Evolutionary conservation across 2,113 vertebrate genomes (phyloP).

Genomic region (Caloenas nicobarica): DNA sequence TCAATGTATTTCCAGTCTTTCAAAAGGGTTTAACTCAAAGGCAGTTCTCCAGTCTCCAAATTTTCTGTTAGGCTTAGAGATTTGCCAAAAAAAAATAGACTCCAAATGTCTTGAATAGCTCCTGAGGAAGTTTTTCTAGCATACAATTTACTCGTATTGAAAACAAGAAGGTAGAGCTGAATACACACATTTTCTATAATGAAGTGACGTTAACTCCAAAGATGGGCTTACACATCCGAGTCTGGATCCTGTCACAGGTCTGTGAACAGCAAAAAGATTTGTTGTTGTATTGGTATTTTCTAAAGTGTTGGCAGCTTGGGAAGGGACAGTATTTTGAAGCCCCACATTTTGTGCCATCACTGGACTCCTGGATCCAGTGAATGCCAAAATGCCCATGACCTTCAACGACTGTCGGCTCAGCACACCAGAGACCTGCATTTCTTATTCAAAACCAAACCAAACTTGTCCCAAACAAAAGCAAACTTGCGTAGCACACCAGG

Average conservation of each 20-base stretch:
- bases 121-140: not conserved
- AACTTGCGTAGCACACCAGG: not conserved
- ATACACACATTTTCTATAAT: not conserved
- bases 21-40: not conserved
- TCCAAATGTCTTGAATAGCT: not conserved
- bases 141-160: rapidly evolving
- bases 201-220: not conserved
- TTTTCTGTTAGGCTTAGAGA: not conserved
- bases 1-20: not conserved
- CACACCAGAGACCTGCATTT: not conserved
- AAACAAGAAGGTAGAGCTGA: not conserved
- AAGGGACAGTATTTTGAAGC: not conserved
- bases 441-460: not conserved
- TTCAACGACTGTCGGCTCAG: not conserved
- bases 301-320: not conserved
- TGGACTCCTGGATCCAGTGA: not conserved
- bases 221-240: not conserved
- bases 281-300: no score
- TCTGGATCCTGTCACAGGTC: not conserved
- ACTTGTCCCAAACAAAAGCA: not conserved
- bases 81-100: not conserved
- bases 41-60: not conserved
- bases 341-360: not conserved
- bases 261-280: no score
- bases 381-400: not conserved